Conservation (phyloP, 2,888 invertebrate species). For the Phlogophora meticulosa region DNA sequence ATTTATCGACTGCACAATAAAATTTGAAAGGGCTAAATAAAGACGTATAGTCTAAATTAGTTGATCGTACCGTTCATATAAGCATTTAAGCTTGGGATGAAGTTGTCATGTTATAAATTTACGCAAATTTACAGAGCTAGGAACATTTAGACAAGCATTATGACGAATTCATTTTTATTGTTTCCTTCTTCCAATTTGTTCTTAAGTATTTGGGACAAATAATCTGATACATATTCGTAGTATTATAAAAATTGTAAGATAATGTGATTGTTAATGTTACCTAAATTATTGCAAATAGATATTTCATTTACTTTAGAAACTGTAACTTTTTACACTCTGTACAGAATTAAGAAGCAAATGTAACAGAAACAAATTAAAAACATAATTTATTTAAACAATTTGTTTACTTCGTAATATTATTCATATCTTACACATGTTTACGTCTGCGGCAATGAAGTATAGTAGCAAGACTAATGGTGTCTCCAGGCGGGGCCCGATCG, state of each 20-base stretch:
- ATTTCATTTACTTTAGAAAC: neutral
- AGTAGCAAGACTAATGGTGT: conserved; percentile 85
- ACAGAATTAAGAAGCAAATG: neutral
- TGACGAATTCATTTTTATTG: too few species aligned
- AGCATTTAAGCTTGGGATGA: conserved; percentile 76
- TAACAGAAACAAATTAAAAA: neutral
- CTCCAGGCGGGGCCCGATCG: conserved; percentile 83
- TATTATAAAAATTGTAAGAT: neutral
- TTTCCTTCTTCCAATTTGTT: neutral
- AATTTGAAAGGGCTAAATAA: conserved; percentile 24
- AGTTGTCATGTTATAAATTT: conserved; percentile 79
- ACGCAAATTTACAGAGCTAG: conserved; percentile 64
- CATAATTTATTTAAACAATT: conserved; percentile 8
- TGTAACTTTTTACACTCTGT: neutral
- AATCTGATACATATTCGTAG: too few species aligned
- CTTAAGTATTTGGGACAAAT: too few species aligned
- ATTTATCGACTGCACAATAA: neutral
- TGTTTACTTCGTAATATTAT: conserved; percentile 23
- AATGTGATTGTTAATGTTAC: neutral
- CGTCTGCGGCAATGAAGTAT: conserved; percentile 69
- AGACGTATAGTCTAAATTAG: conserved; percentile 57
- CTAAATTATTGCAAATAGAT: neutral
- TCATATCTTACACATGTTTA: conserved; percentile 56
- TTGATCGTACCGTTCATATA: conserved; percentile 73
- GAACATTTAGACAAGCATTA: conserved; percentile 52